These are phyloP conservation scores for Tipula confusa DNA, from an alignment of 2,888 invertebrate genomes.

Conservation along the genomic window DNA sequence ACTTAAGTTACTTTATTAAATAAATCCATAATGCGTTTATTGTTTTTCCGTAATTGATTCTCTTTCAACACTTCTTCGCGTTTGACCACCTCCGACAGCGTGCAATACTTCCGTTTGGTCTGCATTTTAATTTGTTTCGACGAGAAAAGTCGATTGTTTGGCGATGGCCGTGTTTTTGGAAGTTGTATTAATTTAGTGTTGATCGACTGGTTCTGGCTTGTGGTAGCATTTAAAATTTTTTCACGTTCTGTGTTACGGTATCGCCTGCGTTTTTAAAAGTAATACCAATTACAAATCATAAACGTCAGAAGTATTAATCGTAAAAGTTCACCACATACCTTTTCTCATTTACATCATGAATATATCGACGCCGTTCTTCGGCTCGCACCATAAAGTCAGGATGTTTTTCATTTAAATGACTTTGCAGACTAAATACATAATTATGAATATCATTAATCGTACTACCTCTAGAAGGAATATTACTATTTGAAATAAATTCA, in stretches of 20 bases:
- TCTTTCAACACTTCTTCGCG: slow-evolving; percentile 59
- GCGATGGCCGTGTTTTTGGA: slow-evolving; percentile 42
- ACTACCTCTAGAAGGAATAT: slow-evolving; percentile 3
- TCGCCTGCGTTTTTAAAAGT: background rate
- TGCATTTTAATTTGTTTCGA: slow-evolving; percentile 58
- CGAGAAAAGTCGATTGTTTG: slow-evolving; percentile 51
- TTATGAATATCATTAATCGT: background rate
- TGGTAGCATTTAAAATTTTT: background rate
- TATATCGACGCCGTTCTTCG: slow-evolving; percentile 52
- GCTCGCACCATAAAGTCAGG: slow-evolving; percentile 65
- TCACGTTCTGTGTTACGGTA: background rate
- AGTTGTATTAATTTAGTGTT: background rate
- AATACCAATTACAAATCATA: background rate
- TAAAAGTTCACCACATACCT: no score
- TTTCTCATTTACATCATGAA: background rate
- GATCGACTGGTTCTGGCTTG: background rate
- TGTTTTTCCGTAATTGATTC: slow-evolving; percentile 61
- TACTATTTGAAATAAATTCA: background rate
- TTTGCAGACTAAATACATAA: slow-evolving; percentile 51
- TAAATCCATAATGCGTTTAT: slow-evolving; percentile 68
- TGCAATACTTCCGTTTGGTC: slow-evolving; percentile 61
- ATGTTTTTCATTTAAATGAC: slow-evolving; percentile 64
- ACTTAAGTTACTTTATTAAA: slow-evolving; percentile 62
- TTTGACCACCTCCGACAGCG: slow-evolving; percentile 66
- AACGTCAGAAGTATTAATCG: no score